Percentiles rank a stretch among this genome's conserved stretches.
phyloP scores from a whole-genome alignment of 1,140 invertebrate genomes.

The Zaprionus camerounensis region DNA sequence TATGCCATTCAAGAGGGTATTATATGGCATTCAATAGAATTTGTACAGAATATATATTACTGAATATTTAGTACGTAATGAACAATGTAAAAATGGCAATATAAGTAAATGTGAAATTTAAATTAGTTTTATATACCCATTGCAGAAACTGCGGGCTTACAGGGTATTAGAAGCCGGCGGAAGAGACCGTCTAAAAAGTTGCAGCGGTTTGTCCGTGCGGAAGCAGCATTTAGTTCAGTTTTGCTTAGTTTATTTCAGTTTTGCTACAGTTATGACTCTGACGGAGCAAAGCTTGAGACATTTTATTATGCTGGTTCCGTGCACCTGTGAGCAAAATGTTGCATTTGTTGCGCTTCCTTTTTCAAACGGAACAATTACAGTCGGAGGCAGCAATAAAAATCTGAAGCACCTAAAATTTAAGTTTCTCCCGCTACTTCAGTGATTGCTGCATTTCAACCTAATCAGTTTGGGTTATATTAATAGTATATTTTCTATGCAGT shows the following conservation, averaged over 20 bases:
- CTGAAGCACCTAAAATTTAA: constrained; percentile 45
- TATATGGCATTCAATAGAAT: neutral
- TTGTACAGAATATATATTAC: neutral
- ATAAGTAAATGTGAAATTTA: neutral
- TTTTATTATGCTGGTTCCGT: constrained; percentile 53
- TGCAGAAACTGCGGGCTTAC: neutral
- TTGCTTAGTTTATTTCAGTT: constrained; percentile 26
- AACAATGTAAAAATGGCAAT: neutral
- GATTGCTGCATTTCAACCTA: neutral
- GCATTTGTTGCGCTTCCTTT: constrained; percentile 17
- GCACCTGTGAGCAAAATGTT: constrained; percentile 37
- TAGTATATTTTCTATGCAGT: neutral
- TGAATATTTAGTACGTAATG: too few species aligned
- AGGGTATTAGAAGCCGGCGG: constrained; percentile 26
- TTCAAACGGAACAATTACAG: constrained; percentile 36
- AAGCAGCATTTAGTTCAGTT: constrained; percentile 56
- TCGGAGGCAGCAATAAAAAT: constrained; percentile 48
- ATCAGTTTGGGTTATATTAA: constrained; percentile 20
- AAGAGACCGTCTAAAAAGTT: constrained; percentile 63
- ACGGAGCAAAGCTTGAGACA: constrained; percentile 36
- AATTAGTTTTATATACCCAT: neutral
- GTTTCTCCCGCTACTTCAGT: constrained; percentile 12
- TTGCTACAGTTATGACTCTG: constrained; percentile 28
- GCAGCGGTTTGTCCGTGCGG: constrained; percentile 43
- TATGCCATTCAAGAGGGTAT: neutral